phyloP scores from a whole-genome alignment of 2,797 vertebrate species.

The Sebastolobus altivelis region DNA sequence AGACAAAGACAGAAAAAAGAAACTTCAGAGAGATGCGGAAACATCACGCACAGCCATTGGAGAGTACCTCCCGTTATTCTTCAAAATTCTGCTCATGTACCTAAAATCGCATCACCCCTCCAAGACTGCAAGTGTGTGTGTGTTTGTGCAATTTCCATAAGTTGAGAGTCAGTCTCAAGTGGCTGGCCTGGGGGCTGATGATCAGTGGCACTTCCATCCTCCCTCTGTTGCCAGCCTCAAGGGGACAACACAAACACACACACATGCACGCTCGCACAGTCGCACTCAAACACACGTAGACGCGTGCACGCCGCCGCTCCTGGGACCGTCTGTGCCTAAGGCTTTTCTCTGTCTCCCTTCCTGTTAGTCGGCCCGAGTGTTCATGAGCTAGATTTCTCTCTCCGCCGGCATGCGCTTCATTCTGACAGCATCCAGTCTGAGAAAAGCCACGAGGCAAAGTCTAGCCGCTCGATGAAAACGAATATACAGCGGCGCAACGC shows the following conservation, averaged over 20 bases:
- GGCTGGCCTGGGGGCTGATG: constrained; percentile 64
- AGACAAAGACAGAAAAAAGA: constrained; percentile 20
- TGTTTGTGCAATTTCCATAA: constrained; percentile 58
- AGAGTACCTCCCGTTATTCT: constrained; percentile 14
- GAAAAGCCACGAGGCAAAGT: constrained; percentile 26
- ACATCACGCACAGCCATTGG: not conserved
- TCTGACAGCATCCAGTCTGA: constrained; percentile 52
- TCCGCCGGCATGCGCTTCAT: constrained; percentile 24
- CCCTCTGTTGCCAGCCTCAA: constrained; percentile 39
- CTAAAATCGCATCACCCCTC: constrained; percentile 28
- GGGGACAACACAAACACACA: constrained; percentile 42
- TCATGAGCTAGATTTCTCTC: constrained; percentile 56
- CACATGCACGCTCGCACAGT: not conserved
- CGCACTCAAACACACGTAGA: constrained; percentile 10
- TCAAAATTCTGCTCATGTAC: constrained; percentile 53
- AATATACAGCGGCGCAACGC: constrained; percentile 10
- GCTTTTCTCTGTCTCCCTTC: constrained; percentile 60
- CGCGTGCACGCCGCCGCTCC: constrained; percentile 25
- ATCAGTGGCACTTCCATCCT: constrained; percentile 56
- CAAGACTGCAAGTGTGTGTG: constrained; percentile 20
- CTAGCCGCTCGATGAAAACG: constrained; percentile 17
- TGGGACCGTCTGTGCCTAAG: constrained; percentile 55
- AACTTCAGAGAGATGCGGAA: constrained; percentile 33
- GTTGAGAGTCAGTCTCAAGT: constrained; percentile 59
- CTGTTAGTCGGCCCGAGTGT: constrained; percentile 42